These are phyloP conservation scores for Vannuccia rotundouncinata DNA, from an alignment of 2,888 invertebrate species.

Conservation along the genomic window DNA sequence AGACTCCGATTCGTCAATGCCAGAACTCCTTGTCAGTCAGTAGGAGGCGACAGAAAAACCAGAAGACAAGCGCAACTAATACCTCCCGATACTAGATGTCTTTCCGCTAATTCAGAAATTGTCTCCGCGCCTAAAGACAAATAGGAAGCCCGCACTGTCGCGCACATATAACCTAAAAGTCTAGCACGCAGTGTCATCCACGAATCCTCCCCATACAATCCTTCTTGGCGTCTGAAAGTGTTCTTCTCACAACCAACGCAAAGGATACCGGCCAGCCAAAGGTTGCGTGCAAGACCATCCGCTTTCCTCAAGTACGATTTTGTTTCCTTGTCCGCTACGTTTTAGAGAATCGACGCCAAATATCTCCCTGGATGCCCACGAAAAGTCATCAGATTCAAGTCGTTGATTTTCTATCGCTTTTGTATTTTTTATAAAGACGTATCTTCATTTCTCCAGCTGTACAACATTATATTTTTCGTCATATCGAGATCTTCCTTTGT, in stretches of 20 bases:
- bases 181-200: not conserved
- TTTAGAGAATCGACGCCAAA: not conserved
- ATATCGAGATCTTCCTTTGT: too few relatives aligned
- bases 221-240: constrained; percentile 8
- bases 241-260: not conserved
- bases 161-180: not conserved
- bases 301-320: not conserved
- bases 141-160: not conserved
- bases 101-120: constrained; percentile 14
- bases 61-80: constrained; percentile 12
- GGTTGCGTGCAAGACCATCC: not conserved
- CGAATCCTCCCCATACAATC: not conserved
- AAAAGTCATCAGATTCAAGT: not conserved
- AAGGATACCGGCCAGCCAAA: not conserved
- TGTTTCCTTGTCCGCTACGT: not conserved
- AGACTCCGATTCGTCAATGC: constrained; percentile 9
- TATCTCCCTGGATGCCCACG: not conserved
- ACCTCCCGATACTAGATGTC: constrained; percentile 7
- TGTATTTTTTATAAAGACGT: not conserved
- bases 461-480: too few relatives aligned
- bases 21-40: not conserved
- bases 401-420: not conserved
- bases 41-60: not conserved
- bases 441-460: not conserved
- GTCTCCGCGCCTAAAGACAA: constrained; percentile 9